Evolutionary conservation across 2,888 invertebrate species (phyloP).

Genomic region (Hydraecia micacea): DNA sequence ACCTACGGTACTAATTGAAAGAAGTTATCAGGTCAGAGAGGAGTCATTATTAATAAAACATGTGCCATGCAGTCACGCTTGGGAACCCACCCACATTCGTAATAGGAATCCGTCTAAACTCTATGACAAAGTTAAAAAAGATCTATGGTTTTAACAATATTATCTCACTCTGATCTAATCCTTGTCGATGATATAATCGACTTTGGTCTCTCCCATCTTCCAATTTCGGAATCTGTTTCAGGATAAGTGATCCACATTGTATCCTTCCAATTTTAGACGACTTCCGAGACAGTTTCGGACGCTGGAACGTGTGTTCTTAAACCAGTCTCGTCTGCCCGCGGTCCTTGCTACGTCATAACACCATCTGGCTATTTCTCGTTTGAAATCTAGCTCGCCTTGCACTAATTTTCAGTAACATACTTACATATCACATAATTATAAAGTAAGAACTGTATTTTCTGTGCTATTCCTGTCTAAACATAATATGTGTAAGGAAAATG

Average conservation of each 20-base stretch:
- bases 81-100: not conserved
- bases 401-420: conserved; percentile 39
- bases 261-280: not conserved
- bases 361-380: conserved; percentile 39
- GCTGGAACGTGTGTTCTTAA: not conserved
- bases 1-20: not conserved
- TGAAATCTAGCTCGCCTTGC: conserved; percentile 49
- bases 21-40: not conserved
- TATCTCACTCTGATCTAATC: not conserved
- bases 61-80: not conserved
- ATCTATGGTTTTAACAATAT: not conserved
- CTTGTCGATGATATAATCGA: not conserved
- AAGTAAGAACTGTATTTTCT: conserved; percentile 9
- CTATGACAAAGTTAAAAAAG: not conserved
- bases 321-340: conserved; percentile 19
- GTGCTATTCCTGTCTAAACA: conserved; percentile 16
- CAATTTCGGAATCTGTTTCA: not conserved
- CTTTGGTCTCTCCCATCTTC: not conserved
- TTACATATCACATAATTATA: conserved; percentile 14
- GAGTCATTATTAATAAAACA: not conserved
- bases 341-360: conserved; percentile 13
- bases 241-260: not conserved
- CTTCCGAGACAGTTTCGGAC: not conserved
- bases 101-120: not conserved
- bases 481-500: conserved; percentile 2